A percentile compares a stretch with the other conserved stretches of the same genome.
These are phyloP conservation scores for Tachyglossus aculeatus DNA, from an alignment of 2,797 vertebrate species.

Conservation along the genomic window DNA sequence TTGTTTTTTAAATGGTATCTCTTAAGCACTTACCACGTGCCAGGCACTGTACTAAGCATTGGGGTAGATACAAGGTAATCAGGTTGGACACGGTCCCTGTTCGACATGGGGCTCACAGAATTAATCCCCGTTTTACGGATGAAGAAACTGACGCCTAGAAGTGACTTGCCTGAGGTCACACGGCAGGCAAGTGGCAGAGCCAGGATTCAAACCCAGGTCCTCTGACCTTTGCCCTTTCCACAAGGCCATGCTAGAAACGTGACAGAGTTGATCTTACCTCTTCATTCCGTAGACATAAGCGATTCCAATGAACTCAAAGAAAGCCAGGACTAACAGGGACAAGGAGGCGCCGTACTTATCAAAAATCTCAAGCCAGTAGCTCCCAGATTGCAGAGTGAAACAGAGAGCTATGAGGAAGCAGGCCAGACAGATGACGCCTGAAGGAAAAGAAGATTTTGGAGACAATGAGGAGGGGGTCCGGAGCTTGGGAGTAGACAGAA, in stretches of 20 bases:
- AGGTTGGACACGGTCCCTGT: no score
- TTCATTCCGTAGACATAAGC: conserved; percentile 81
- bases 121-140: no score
- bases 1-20: no score
- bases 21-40: no score
- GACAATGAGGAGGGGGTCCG: no score
- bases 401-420: conserved; percentile 78
- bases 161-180: no score
- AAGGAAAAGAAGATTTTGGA: background rate
- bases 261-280: conserved; percentile 71
- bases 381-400: conserved; percentile 86
- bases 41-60: no score
- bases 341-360: conserved; percentile 83
- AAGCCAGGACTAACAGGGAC: conserved; percentile 85
- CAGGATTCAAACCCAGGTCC: background rate
- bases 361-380: conserved; percentile 93
- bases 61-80: no score
- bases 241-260: no score
- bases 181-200: background rate
- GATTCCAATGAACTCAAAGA: conserved; percentile 83
- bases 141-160: background rate
- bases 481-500: no score
- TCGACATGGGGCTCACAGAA: background rate
- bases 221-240: no score
- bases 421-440: conserved; percentile 78